Percentiles rank a stretch among this genome's conserved stretches.
Evolutionary conservation across 2,888 invertebrate species (phyloP).

Genomic region (Cloeon dipterum): DNA sequence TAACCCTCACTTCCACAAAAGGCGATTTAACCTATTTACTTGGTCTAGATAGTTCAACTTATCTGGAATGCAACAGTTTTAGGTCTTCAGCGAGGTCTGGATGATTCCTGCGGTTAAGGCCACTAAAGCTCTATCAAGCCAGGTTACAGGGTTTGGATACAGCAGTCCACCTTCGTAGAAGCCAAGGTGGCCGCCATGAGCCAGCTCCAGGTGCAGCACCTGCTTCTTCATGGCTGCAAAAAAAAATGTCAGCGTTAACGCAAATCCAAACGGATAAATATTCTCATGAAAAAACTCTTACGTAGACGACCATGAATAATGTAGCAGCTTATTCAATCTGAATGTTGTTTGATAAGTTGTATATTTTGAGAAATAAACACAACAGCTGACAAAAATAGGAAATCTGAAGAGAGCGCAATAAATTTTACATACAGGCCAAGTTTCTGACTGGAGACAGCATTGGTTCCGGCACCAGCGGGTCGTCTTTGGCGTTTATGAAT

Average conservation of each 20-base stretch:
- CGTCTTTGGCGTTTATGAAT: conserved; percentile 76
- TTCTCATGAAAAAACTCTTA: no score
- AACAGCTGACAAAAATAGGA: no score
- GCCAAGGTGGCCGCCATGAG: conserved; percentile 86
- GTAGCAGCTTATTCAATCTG: no score
- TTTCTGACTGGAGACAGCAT: conserved; percentile 47
- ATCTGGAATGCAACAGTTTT: no score
- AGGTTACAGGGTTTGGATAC: conserved; percentile 75
- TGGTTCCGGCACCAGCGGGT: conserved; percentile 69
- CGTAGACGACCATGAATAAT: no score
- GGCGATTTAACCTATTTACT: no score
- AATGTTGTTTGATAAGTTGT: no score
- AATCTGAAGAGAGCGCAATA: no score
- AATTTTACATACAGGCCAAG: conserved; percentile 58
- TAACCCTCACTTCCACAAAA: no score
- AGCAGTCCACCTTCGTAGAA: conserved; percentile 79
- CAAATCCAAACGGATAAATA: no score
- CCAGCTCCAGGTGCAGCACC: conserved; percentile 51
- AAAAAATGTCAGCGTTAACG: conserved; percentile 3
- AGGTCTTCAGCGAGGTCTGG: neutral
- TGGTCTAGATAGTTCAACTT: no score
- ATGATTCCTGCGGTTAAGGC: conserved; percentile 33
- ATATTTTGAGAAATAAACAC: no score
- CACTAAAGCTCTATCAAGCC: conserved; percentile 77
- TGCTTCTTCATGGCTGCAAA: conserved; percentile 37